Evolutionary conservation across 2,797 vertebrate genomes (phyloP), one percentile per base, ranked within the genome.

Genomic region (Protosalanx chinensis): DNA sequence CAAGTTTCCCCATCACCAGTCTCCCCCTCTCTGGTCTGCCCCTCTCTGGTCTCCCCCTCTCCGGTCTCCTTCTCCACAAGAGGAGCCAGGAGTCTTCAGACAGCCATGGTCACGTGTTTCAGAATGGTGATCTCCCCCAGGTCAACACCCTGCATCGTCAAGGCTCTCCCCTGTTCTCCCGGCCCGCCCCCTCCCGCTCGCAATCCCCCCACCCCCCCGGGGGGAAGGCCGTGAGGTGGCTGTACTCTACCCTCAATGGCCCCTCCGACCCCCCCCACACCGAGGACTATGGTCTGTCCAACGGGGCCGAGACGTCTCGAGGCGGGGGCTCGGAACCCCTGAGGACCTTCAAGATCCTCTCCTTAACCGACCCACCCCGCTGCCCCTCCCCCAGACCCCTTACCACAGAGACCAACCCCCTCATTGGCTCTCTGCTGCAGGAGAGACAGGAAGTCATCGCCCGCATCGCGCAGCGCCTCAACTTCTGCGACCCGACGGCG

Each of bases 361-460:
- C 96, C 57, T 71, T 94, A 73, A 82, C 89, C 2, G 94, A 96
- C 79, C 89, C 93, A 0, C 82, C 90, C 0, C 91, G 90, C 56
- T 90, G 82, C 76, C 91, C 90, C 27, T 91, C 91, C 77, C 91
- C 93, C 16, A 90, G 91, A 75, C 91, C 93, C 23, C 49, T 90
- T 10, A 78, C 86, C 1, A 91, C 88, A 13, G 96, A 98, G 82
- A 91, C 94, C 33, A 97, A 96, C 85, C 96, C 97, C 74, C 88
- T 98, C 84, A 98, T 98, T 81, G 96, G 95, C 71, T 96, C 94
- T 64, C 90, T 99, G 81, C 95, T 99, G 85, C 97, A 98, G 80
- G 97, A 99, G 74, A 92, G 97, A 73, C 96, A 98, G 80, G 96
- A 98, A 85, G 96, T 99, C 73, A 99, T 99, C 3, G 96, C 97